Evolutionary conservation across 1,140 invertebrate species (phyloP), one percentile per base, ranked within the genome.

Genomic region (Portunus trituberculatus): DNA sequence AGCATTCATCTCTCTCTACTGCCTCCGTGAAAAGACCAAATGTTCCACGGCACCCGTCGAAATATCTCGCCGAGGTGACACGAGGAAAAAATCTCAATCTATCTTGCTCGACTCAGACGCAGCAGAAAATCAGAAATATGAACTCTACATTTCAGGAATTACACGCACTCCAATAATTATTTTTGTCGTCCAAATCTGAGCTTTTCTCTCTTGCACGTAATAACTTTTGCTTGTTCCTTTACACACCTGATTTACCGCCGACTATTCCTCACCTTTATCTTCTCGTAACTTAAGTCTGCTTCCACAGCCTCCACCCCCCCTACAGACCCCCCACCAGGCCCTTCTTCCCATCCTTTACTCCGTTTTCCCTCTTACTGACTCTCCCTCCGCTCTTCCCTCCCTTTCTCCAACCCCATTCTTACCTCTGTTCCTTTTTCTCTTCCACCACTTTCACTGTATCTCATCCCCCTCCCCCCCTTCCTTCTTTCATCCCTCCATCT

Each of bases 261-360:
- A 29, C 94, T 87, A 95, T 95, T 95, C 94, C 67, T 95, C 94
- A 95, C 94, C 94, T 95, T 95, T 95, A 95, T 95, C 94, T 95
- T 95, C 94, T 95, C 94, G 89, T 95, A 95, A 95, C 90, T 95
- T 90, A 67, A 82, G 48, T 90, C 93, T 90, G 52, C 59, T 88
- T 52, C 87, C 86, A 45, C 93, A 76, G 16, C 87, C 93, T 45
- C 32, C 76, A 39, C 31, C 82, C 32, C 46, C 45, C 28, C 82
- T 59, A 31, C 14, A 2, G 20, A 28, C 48, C 89, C 87, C 31
- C 29, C 82, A 2, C 67, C 32, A n/a, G 14, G 14, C 76, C 46
- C 31, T n/a, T 29, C 86, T 31, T 29, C 20, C 10, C 93, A n/a
- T 32, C 59, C 31, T 29, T 45, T 46, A 32, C 52, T 52, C 25